Evolutionary conservation across 2,797 vertebrate genomes (phyloP).

Genomic region (Phalanger gymnotis): DNA sequence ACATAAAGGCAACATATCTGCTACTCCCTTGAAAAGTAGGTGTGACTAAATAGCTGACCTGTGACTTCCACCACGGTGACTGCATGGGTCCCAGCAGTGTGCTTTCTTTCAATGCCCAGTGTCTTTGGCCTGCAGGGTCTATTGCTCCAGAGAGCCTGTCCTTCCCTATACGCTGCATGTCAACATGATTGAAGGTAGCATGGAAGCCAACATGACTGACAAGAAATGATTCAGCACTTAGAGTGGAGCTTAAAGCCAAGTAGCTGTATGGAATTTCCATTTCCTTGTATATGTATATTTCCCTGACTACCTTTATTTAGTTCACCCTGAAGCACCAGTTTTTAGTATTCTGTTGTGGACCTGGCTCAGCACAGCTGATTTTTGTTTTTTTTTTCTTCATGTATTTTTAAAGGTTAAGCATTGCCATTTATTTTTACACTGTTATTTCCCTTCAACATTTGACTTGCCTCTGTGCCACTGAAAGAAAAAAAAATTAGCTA

Average conservation of each 20-base stretch:
- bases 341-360: not conserved
- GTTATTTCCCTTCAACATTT: not conserved
- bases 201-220: not conserved
- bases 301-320: not conserved
- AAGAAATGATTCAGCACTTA: not conserved
- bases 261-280: not conserved
- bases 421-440: not conserved
- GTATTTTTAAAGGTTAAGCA: not conserved
- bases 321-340: not conserved
- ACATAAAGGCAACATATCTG: not conserved
- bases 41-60: slow-evolving; percentile 23
- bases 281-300: not conserved
- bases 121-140: not conserved
- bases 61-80: slow-evolving; percentile 27
- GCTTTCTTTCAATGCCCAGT: slow-evolving; percentile 18
- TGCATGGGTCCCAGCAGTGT: not conserved
- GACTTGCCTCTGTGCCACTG: not conserved
- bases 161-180: slow-evolving; percentile 39
- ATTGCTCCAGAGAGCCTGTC: not conserved
- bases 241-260: not conserved
- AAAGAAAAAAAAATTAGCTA: not conserved
- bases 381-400: not conserved
- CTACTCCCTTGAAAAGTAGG: slow-evolving; percentile 26
- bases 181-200: slow-evolving; percentile 36
- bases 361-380: not conserved